Percentiles rank a stretch among this genome's conserved stretches.
phyloP scores from a whole-genome alignment of 2,888 invertebrate genomes.

The Agonum fuliginosum region DNA sequence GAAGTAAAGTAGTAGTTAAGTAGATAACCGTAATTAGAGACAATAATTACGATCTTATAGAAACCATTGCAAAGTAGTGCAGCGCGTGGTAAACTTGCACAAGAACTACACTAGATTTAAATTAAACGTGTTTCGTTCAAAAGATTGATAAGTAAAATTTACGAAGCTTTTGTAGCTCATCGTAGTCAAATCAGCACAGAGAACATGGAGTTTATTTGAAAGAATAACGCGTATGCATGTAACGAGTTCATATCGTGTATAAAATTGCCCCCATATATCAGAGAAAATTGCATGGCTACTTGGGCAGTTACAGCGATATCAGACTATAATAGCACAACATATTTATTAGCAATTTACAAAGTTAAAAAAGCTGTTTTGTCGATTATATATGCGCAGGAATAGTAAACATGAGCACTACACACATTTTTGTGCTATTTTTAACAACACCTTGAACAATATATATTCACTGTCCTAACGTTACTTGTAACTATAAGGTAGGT shows the following conservation, averaged over 20 bases:
- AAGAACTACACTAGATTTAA: constrained; percentile 28
- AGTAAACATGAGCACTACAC: not conserved
- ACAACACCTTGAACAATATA: not conserved
- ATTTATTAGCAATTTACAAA: constrained; percentile 52
- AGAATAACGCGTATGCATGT: constrained; percentile 50
- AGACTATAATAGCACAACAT: constrained; percentile 19
- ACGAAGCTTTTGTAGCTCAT: constrained; percentile 25
- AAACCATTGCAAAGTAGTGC: not conserved
- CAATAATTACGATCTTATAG: constrained; percentile 1
- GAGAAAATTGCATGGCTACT: constrained; percentile 54
- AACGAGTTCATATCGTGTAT: constrained; percentile 54
- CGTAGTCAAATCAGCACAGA: constrained; percentile 27
- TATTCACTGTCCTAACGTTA: no score
- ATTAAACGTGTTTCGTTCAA: constrained; percentile 32
- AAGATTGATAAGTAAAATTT: constrained; percentile 12
- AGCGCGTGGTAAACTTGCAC: not conserved
- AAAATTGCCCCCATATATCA: constrained; percentile 48
- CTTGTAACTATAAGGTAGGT: no score
- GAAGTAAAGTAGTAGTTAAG: not conserved
- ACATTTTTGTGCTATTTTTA: not conserved
- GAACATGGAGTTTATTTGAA: constrained; percentile 5
- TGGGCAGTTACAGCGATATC: constrained; percentile 42
- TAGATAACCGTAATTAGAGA: constrained; percentile 5
- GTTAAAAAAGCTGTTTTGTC: constrained; percentile 31
- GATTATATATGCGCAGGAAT: constrained; percentile 28